phyloP scores from a whole-genome alignment of 2,797 vertebrate species.

The Dendrocincla tyrannina region DNA sequence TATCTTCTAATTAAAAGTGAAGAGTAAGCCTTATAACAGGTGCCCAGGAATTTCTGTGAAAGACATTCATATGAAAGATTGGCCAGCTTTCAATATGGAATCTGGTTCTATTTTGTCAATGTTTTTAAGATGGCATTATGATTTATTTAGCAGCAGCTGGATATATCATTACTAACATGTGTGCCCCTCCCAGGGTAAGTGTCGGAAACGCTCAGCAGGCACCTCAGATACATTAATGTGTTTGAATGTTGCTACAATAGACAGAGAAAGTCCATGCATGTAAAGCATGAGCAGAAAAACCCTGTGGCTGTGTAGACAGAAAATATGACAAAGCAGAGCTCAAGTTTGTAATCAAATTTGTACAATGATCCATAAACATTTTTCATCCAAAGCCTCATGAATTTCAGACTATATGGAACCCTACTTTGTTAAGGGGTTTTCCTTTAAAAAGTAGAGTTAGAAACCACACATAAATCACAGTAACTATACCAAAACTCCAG shows the following conservation, averaged over 20 bases:
- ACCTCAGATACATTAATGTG: conserved; percentile 7
- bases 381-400: background rate
- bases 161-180: conserved; percentile 55
- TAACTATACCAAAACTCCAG: background rate
- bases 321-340: background rate
- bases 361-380: background rate
- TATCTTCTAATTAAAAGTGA: conserved; percentile 55
- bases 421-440: background rate
- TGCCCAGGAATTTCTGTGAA: conserved; percentile 45
- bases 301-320: background rate
- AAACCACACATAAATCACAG: background rate
- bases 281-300: background rate
- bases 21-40: conserved; percentile 51
- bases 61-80: conserved; percentile 48
- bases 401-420: background rate
- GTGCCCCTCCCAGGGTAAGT: conserved; percentile 11
- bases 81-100: conserved; percentile 41
- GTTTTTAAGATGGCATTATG: conserved; percentile 63
- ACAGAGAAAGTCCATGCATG: background rate
- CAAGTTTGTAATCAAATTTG: background rate
- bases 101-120: conserved; percentile 61
- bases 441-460: background rate
- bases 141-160: conserved; percentile 66
- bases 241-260: background rate
- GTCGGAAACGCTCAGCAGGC: conserved; percentile 20